phyloP scores from a whole-genome alignment of 2,113 vertebrate species.

The Parotia lawesii region DNA sequence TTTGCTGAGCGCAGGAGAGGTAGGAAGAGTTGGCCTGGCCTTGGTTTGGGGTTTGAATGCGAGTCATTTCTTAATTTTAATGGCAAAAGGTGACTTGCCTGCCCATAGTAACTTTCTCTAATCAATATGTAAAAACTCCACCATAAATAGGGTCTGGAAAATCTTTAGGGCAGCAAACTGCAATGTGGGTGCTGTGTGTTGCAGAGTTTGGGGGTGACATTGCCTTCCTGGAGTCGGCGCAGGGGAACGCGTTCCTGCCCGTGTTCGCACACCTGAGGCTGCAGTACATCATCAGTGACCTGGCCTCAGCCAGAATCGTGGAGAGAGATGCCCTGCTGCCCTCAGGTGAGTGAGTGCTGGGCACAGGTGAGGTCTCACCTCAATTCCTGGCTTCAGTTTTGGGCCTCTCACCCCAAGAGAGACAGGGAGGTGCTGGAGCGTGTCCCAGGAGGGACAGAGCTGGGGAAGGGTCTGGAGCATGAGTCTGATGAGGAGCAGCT shows the following conservation, averaged over 20 bases:
- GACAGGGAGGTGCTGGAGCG: neutral
- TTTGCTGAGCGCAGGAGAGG: slow-evolving; percentile 89
- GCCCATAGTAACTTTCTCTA: neutral
- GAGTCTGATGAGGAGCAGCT: neutral
- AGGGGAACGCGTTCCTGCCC: slow-evolving; percentile 75
- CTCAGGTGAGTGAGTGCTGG: slow-evolving; percentile 73
- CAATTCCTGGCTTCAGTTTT: accelerated
- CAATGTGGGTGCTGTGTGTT: neutral
- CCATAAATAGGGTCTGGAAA: neutral
- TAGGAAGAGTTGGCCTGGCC: neutral
- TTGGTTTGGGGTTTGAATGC: neutral
- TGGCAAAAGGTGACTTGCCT: neutral
- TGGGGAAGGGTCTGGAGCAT: neutral
- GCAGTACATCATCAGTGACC: slow-evolving; percentile 94
- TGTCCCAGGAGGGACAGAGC: neutral
- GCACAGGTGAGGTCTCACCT: neutral
- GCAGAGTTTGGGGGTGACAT: slow-evolving; percentile 78
- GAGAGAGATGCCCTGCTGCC: slow-evolving; percentile 89
- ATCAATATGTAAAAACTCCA: neutral
- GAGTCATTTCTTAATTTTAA: accelerated
- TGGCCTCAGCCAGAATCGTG: slow-evolving; percentile 89
- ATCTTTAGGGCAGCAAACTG: accelerated
- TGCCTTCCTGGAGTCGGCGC: slow-evolving; percentile 85
- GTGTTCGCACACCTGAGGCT: slow-evolving; percentile 87
- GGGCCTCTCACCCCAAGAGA: neutral